Evolutionary conservation across 2,888 invertebrate species (phyloP).

Genomic region (Melieria picta): DNA sequence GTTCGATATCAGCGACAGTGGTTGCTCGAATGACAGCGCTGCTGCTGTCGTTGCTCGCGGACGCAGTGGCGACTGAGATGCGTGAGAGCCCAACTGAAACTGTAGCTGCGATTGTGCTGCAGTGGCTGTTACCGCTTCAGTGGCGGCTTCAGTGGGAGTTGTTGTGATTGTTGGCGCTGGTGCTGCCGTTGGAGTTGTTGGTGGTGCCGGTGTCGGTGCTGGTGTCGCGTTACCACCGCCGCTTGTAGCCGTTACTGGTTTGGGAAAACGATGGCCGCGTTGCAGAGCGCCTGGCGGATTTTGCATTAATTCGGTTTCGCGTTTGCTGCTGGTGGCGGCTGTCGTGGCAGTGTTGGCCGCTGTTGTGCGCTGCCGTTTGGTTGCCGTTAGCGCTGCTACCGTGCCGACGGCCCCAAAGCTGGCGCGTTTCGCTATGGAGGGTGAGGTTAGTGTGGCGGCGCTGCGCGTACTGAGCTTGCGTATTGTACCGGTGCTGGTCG

Average conservation of each 20-base stretch:
- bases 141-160: slow-evolving; percentile 7
- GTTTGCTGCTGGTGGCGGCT: slow-evolving; percentile 20
- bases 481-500: slow-evolving; percentile 48
- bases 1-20: slow-evolving; percentile 22
- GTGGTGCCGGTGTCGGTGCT: slow-evolving; percentile 32
- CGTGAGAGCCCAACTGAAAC: slow-evolving; percentile 39
- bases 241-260: slow-evolving; percentile 45
- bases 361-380: slow-evolving; percentile 30
- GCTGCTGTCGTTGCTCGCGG: slow-evolving; percentile 25
- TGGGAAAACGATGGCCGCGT: slow-evolving; percentile 61
- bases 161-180: slow-evolving; percentile 1
- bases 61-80: slow-evolving; percentile 23
- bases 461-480: slow-evolving; percentile 45
- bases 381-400: slow-evolving; percentile 16
- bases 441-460: slow-evolving; percentile 31
- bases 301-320: slow-evolving; percentile 54
- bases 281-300: slow-evolving; percentile 49
- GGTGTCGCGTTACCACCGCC: slow-evolving; percentile 25
- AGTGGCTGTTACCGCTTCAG: too few species aligned
- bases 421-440: slow-evolving; percentile 24
- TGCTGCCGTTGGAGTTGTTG: slow-evolving; percentile 32
- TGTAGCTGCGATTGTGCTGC: slow-evolving; percentile 36
- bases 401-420: slow-evolving; percentile 32
- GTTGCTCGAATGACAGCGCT: slow-evolving; percentile 17
- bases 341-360: slow-evolving; percentile 9